phyloP scores from a whole-genome alignment of 2,113 vertebrate genomes.

The Microcebus tavaratra region DNA sequence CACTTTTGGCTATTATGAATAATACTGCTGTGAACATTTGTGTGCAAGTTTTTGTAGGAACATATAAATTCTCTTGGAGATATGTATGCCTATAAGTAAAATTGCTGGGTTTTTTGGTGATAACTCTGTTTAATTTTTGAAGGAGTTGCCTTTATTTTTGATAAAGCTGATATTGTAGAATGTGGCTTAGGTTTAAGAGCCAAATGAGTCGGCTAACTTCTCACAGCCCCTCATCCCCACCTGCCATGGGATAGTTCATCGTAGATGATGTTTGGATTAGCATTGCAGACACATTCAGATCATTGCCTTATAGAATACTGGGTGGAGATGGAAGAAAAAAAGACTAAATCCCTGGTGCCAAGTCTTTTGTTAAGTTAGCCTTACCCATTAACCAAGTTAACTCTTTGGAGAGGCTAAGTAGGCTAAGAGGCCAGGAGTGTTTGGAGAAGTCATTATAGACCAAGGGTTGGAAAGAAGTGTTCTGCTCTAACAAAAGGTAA shows the following conservation, averaged over 20 bases:
- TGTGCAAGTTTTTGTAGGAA: slow-evolving; percentile 7
- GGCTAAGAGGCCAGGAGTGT: neutral
- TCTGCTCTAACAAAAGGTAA: neutral
- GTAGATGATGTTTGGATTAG: neutral
- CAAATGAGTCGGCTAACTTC: neutral
- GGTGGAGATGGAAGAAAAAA: neutral
- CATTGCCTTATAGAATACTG: neutral
- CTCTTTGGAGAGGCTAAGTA: neutral
- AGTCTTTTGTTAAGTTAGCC: neutral
- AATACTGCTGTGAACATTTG: neutral
- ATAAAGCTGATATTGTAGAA: neutral
- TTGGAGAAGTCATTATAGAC: slow-evolving; percentile 31
- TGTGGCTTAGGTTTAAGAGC: slow-evolving; percentile 18
- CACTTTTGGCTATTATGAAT: neutral
- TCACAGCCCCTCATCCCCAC: neutral
- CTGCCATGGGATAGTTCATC: neutral
- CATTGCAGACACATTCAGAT: neutral
- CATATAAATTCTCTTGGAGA: neutral
- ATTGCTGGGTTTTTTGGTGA: slow-evolving; percentile 2
- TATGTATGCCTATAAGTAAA: neutral
- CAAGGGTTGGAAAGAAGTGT: slow-evolving; percentile 6
- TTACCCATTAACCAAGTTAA: neutral
- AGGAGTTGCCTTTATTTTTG: slow-evolving; percentile 16
- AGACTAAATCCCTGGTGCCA: neutral
- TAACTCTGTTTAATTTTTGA: neutral